phyloP scores from a whole-genome alignment of 2,113 vertebrate genomes.

The Myxocyprinus asiaticus region DNA sequence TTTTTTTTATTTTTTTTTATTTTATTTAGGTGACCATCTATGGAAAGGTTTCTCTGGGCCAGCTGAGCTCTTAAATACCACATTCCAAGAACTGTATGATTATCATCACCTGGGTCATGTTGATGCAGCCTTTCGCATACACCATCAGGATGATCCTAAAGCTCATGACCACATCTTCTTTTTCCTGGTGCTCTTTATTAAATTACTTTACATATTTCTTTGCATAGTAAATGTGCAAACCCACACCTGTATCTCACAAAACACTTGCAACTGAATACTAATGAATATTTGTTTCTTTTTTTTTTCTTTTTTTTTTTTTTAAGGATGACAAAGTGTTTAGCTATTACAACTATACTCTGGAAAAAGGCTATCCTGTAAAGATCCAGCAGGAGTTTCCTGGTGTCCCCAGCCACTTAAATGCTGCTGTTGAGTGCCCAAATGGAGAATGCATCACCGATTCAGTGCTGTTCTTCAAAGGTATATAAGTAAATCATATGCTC shows the following conservation, averaged over 20 bases:
- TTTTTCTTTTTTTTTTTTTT: not conserved
- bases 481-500: not conserved
- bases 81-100: constrained; percentile 71
- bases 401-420: constrained; percentile 76
- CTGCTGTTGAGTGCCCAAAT: constrained; percentile 83
- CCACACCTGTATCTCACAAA: not conserved
- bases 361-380: constrained; percentile 71
- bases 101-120: constrained; percentile 65
- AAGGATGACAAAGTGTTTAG: constrained; percentile 80
- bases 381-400: constrained; percentile 80
- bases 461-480: constrained; percentile 86
- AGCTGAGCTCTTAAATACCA: constrained; percentile 64
- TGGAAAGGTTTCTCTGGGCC: constrained; percentile 72
- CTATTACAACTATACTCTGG: constrained; percentile 70
- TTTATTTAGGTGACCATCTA: constrained; percentile 65
- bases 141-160: constrained; percentile 44
- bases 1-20: not conserved
- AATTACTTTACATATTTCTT: not conserved
- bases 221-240: too few species aligned
- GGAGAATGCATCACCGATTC: constrained; percentile 77
- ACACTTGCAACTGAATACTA: not conserved
- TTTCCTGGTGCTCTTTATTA: constrained; percentile 73
- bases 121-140: constrained; percentile 83
- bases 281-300: not conserved
- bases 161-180: constrained; percentile 75